phyloP scores from a whole-genome alignment of 2,888 invertebrate genomes.

The Orthosia cruda region DNA sequence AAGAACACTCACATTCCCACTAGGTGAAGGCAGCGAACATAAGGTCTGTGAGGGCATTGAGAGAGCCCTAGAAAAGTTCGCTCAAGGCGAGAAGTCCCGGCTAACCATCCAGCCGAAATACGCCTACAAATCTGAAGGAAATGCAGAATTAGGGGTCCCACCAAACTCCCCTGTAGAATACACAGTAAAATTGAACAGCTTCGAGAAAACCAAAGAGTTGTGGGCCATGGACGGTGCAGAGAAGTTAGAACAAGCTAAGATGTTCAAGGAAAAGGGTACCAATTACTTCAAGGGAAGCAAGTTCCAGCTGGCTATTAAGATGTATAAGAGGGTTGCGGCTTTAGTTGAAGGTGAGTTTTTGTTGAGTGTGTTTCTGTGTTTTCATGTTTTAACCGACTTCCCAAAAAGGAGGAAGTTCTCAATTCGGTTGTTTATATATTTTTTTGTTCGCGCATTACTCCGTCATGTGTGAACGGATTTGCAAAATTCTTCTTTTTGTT shows the following conservation, averaged over 20 bases:
- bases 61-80: constrained; percentile 95
- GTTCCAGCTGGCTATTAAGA: constrained; percentile 95
- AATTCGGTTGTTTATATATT: too few relatives aligned
- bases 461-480: too few relatives aligned
- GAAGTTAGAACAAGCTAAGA: constrained; percentile 95
- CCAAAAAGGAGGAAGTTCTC: too few relatives aligned
- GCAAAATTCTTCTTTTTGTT: too few relatives aligned
- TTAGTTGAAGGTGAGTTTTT: constrained; percentile 91
- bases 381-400: too few relatives aligned
- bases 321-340: constrained; percentile 95
- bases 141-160: constrained; percentile 94
- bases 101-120: constrained; percentile 95
- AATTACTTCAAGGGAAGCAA: constrained; percentile 96
- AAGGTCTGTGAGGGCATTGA: constrained; percentile 96
- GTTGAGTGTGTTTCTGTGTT: not conserved
- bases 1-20: constrained; percentile 95
- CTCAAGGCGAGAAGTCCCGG: constrained; percentile 95
- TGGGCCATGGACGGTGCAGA: constrained; percentile 96
- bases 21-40: constrained; percentile 96
- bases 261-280: constrained; percentile 98
- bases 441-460: too few relatives aligned
- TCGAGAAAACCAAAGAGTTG: constrained; percentile 95
- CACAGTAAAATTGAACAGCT: constrained; percentile 95
- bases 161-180: constrained; percentile 95
- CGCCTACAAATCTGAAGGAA: constrained; percentile 95